Conservation (phyloP, 1,140 invertebrate species). For the Drosophila virilis region DNA sequence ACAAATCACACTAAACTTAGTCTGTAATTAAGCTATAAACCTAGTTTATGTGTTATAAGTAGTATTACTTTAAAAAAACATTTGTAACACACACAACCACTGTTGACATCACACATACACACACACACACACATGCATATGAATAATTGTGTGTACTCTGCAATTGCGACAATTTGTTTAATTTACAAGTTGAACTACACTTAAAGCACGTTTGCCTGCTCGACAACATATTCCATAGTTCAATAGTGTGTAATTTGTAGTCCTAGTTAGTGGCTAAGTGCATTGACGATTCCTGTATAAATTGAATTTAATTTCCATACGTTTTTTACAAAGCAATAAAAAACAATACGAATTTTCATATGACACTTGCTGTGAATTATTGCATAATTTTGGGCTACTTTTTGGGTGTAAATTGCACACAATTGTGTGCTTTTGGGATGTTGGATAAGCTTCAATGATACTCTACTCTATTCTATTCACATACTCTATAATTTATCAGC, state of each 20-base stretch:
- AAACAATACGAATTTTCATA: constrained; percentile 19
- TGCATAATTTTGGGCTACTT: constrained; percentile 9
- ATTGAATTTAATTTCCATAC: constrained; percentile 47
- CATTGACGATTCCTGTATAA: constrained; percentile 43
- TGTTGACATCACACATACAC: constrained; percentile 45
- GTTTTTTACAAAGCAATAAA: constrained; percentile 8
- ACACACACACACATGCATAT: constrained; percentile 20
- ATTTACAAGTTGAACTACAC: constrained; percentile 32
- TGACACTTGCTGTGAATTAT: not conserved
- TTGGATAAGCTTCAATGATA: not conserved
- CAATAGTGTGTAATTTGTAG: constrained; percentile 37
- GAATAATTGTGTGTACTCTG: constrained; percentile 22
- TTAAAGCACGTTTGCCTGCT: constrained; percentile 6
- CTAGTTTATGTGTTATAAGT: constrained; percentile 29
- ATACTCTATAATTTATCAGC: too few relatives aligned
- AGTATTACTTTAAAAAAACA: constrained; percentile 27
- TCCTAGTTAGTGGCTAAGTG: constrained; percentile 38
- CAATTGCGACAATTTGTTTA: constrained; percentile 19
- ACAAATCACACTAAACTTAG: constrained; percentile 35
- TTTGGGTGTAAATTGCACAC: not conserved
- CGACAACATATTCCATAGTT: constrained; percentile 45
- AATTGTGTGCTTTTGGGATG: not conserved
- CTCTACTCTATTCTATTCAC: too few relatives aligned
- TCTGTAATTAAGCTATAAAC: constrained; percentile 28
- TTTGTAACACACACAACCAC: constrained; percentile 27